These are phyloP conservation scores for Drosophila fungiperda DNA, from an alignment of 2,888 invertebrate species.

Conservation along the genomic window DNA sequence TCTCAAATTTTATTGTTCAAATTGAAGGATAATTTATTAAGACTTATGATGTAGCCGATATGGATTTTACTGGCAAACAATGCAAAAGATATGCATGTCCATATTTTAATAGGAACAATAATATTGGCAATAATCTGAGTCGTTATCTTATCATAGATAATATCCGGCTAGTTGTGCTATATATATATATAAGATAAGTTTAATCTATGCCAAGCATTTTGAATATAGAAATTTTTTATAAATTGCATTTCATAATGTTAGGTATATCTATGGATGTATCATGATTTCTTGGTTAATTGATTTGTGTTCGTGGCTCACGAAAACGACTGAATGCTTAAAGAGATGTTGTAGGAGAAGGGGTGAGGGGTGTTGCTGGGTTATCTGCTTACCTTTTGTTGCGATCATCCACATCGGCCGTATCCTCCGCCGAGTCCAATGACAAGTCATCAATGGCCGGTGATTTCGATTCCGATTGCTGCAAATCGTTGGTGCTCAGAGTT, in stretches of 20 bases:
- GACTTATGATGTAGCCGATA: not conserved
- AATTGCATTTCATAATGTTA: not conserved
- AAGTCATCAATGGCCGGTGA: constrained; percentile 89
- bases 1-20: not conserved
- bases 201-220: not conserved
- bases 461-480: constrained; percentile 88
- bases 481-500: constrained; percentile 72
- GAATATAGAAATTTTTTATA: not conserved
- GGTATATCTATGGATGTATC: not conserved
- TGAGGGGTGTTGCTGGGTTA: not conserved
- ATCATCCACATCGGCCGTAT: constrained; percentile 90
- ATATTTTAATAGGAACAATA: not conserved
- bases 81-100: not conserved
- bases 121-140: not conserved
- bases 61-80: not conserved
- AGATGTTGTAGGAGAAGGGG: not conserved
- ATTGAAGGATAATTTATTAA: not conserved
- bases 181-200: no score
- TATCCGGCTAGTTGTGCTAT: not conserved
- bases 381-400: constrained; percentile 89
- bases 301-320: constrained; percentile 19
- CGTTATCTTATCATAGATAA: not conserved
- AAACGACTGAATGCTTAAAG: not conserved
- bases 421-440: constrained; percentile 89
- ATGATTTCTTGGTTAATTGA: constrained; percentile 3